phyloP scores from a whole-genome alignment of 2,113 vertebrate species.

The Alaudala cheleensis region DNA sequence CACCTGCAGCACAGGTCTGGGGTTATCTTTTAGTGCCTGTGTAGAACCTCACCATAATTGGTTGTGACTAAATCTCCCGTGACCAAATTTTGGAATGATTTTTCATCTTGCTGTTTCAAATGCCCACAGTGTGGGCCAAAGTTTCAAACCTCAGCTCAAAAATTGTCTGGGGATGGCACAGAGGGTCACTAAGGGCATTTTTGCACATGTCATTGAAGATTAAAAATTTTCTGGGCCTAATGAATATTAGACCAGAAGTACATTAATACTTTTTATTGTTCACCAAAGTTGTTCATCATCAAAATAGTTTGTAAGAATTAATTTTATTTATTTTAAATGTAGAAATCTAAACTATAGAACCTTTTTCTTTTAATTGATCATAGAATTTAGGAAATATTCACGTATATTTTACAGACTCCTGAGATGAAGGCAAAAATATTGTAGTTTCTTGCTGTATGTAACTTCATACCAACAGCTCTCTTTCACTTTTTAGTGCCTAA shows the following conservation, averaged over 20 bases:
- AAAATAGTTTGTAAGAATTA: neutral
- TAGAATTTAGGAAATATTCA: neutral
- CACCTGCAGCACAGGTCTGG: neutral
- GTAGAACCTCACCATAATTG: neutral
- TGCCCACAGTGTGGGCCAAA: accelerated
- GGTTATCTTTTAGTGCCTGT: neutral
- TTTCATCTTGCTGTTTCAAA: neutral
- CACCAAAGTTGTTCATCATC: neutral
- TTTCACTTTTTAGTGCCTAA: neutral
- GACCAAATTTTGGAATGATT: neutral
- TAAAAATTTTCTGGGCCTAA: neutral
- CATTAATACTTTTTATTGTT: neutral
- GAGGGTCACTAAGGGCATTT: neutral
- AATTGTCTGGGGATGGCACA: neutral
- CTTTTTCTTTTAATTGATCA: neutral
- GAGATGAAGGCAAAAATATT: neutral
- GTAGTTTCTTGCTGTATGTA: neutral
- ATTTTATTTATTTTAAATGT: neutral
- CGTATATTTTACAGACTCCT: neutral
- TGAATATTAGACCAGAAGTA: neutral
- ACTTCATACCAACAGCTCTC: neutral
- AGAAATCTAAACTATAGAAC: neutral
- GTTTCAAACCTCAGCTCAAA: neutral
- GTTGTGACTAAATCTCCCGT: neutral
- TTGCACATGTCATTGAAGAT: neutral